A percentile compares a stretch with the other conserved stretches of the same genome.
These are phyloP conservation scores for Paralichthys olivaceus DNA, from an alignment of 2,113 vertebrate species.

Conservation along the genomic window DNA sequence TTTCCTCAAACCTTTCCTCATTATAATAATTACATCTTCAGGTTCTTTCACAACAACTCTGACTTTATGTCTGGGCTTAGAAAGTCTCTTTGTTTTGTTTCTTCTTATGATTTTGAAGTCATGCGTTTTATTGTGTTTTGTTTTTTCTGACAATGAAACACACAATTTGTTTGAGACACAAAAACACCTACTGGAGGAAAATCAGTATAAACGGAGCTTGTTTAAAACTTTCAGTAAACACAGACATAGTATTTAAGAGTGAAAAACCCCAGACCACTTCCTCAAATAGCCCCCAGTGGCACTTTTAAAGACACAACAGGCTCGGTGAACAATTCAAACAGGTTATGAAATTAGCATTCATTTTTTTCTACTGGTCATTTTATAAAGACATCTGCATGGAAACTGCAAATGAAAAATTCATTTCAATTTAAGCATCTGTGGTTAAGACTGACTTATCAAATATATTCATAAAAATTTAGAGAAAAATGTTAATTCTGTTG, in stretches of 20 bases:
- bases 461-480: too few relatives aligned
- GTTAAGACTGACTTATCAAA: too few relatives aligned
- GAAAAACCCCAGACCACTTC: conserved; percentile 71
- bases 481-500: too few relatives aligned
- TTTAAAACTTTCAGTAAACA: conserved; percentile 66
- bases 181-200: conserved; percentile 17
- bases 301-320: conserved; percentile 52
- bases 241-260: conserved; percentile 62
- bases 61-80: conserved; percentile 37
- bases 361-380: background rate
- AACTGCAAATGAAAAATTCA: background rate
- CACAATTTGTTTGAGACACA: conserved; percentile 14
- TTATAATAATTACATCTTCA: conserved; percentile 61
- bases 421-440: background rate
- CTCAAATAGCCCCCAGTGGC: conserved; percentile 41
- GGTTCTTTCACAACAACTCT: conserved; percentile 36
- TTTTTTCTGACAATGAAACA: background rate
- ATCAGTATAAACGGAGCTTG: conserved; percentile 29
- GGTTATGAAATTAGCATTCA: conserved; percentile 4
- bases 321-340: conserved; percentile 8
- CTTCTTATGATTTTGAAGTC: conserved; percentile 30
- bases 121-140: conserved; percentile 55
- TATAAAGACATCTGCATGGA: background rate
- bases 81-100: conserved; percentile 49
- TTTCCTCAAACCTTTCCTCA: conserved; percentile 52